Base-by-base conservation (phyloP, 2,797 vertebrate species). In the Coracias cyanogaster region DNA sequence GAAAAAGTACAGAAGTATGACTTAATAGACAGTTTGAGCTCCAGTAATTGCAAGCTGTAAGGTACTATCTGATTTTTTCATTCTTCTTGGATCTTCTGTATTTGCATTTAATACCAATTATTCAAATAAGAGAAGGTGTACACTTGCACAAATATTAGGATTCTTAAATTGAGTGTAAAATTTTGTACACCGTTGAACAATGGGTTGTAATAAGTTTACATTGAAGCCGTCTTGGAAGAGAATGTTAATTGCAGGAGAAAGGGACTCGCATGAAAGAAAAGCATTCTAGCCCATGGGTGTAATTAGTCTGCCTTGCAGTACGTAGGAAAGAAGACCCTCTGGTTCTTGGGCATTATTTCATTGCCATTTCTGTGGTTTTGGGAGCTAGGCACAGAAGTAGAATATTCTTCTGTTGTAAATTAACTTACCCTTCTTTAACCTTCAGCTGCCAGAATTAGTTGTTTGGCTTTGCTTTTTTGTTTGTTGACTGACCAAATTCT, bases 401-500 rank as follows among this genome's bases (percentile, higher is more conserved):
- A 77, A 33, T 58, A 33, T 87, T 57, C 37, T 45, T 67, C 22
- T 45, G 3, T 5, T 85, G 31, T 82, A 73, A 87, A 86, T 81
- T 88, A 82, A 51, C n/a, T 84, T 96, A 61, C 41, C 46, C 88
- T 67, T 97, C 91, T 93, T 66, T 92, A 96, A 96, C 82, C 91
- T 94, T 97, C 81, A 97, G 70, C 86, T 95, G 55, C 90, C 81
- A 85, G 61, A 93, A 93, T 78, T 74, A 57, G 86, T 83, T 55
- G 29, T 96, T 95, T 93, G 80, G 48, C 21, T 95, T 87, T 86
- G 61, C 72, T 80, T 85, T 41, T 91, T 92, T 25, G 20, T 96
- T 97, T 96, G 92, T 70, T 96, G 86, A 92, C 95, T 89, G 96
- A 95, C 95, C 52, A 78, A 95, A 93, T 87, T 96, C 64, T 69